These are phyloP conservation scores for Volucella inanis DNA, from an alignment of 2,888 invertebrate species.

Conservation along the genomic window DNA sequence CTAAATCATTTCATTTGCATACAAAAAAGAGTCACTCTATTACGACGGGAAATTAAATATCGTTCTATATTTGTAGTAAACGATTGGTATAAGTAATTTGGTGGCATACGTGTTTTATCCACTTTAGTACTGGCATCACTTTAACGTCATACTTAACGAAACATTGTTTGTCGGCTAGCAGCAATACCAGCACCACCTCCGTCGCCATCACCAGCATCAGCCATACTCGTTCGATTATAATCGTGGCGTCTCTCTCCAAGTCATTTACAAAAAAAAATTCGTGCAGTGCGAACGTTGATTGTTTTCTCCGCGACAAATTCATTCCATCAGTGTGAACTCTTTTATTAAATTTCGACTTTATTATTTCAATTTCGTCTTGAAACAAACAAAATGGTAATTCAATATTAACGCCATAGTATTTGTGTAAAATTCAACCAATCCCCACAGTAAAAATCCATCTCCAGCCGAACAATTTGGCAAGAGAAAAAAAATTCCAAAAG, in stretches of 20 bases:
- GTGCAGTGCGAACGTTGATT: slow-evolving; percentile 77
- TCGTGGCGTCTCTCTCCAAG: slow-evolving; percentile 80
- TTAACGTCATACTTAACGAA: slow-evolving; percentile 57
- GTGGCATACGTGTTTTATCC: neutral
- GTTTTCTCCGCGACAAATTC: slow-evolving; percentile 72
- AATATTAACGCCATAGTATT: neutral
- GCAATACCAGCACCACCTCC: slow-evolving; percentile 1
- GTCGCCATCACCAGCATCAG: slow-evolving; percentile 5
- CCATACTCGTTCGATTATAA: slow-evolving; percentile 74
- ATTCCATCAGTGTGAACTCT: slow-evolving; percentile 68
- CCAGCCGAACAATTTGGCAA: slow-evolving; percentile 12
- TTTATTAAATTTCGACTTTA: slow-evolving; percentile 58
- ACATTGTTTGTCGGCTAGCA: slow-evolving; percentile 67
- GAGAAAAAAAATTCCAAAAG: slow-evolving; percentile 28
- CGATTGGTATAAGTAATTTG: too few species aligned
- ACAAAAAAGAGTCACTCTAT: too few species aligned
- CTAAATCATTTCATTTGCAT: too few species aligned
- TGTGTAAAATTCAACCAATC: slow-evolving; percentile 20
- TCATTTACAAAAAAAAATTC: slow-evolving; percentile 81
- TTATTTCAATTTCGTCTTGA: slow-evolving; percentile 65
- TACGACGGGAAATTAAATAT: too few species aligned
- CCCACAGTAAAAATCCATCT: slow-evolving; percentile 1
- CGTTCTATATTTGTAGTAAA: too few species aligned
- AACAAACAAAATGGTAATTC: slow-evolving; percentile 64
- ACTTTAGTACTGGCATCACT: slow-evolving; percentile 35